These are phyloP conservation scores for Scaptomyza pallida DNA, from an alignment of 1,140 invertebrate species.

Conservation along the genomic window DNA sequence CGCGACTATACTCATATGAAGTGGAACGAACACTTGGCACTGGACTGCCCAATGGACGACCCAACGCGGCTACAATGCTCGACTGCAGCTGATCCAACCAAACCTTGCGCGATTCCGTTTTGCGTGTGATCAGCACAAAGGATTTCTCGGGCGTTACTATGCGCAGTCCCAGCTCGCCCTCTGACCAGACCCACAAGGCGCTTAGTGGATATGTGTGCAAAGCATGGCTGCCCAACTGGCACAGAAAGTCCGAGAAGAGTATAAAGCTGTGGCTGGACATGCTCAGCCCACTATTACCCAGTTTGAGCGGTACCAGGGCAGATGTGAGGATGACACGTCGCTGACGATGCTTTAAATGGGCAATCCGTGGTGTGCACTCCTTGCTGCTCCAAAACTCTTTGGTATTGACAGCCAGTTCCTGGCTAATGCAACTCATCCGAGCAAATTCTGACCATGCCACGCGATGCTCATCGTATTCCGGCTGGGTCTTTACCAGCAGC, in stretches of 20 bases:
- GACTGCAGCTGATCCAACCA: constrained; percentile 90
- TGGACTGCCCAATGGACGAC: constrained; percentile 85
- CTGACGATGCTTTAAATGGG: constrained; percentile 74
- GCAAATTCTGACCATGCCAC: constrained; percentile 70
- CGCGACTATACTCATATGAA: constrained; percentile 89
- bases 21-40: constrained; percentile 90
- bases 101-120: constrained; percentile 89
- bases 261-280: constrained; percentile 89
- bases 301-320: constrained; percentile 87
- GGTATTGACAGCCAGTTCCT: constrained; percentile 80
- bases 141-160: constrained; percentile 91
- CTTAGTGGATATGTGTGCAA: constrained; percentile 87
- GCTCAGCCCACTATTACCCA: constrained; percentile 83
- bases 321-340: constrained; percentile 92
- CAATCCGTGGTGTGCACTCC: constrained; percentile 60
- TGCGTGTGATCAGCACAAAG: constrained; percentile 87
- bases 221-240: constrained; percentile 87
- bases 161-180: constrained; percentile 85
- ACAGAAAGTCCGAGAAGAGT: constrained; percentile 90
- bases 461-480: constrained; percentile 67
- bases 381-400: constrained; percentile 78
- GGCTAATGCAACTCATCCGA: constrained; percentile 68
- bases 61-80: constrained; percentile 87
- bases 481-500: constrained; percentile 54
- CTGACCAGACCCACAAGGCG: constrained; percentile 91